A percentile compares a stretch with the other conserved stretches of the same genome.
Evolutionary conservation across 2,113 vertebrate genomes (phyloP).

Genomic region (Gallinago undulata): DNA sequence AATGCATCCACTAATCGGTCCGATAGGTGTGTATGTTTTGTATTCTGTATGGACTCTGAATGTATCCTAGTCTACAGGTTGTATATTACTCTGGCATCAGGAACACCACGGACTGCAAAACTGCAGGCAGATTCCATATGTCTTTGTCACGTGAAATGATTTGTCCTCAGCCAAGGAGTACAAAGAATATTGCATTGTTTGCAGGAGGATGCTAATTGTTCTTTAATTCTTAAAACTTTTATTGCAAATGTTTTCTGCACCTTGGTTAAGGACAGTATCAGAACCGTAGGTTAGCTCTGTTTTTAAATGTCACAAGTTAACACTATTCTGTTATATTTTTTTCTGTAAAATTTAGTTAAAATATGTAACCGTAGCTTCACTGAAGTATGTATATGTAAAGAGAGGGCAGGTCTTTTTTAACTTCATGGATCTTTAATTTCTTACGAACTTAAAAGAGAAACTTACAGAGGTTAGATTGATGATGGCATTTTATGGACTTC

Average conservation of each 20-base stretch:
- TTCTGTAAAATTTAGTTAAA: not conserved
- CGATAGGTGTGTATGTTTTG: not conserved
- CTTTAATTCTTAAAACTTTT: not conserved
- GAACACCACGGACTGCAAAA: not conserved
- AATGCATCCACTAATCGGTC: not conserved
- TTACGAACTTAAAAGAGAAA: constrained; percentile 21
- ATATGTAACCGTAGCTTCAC: not conserved
- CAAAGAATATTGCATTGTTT: not conserved
- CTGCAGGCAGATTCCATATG: not conserved
- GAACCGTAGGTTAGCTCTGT: not conserved
- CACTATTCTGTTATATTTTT: not conserved
- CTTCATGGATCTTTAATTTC: constrained; percentile 23
- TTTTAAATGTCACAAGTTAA: not conserved
- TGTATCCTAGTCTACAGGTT: not conserved
- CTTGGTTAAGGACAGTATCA: not conserved
- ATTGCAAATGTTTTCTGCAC: not conserved
- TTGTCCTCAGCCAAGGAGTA: not conserved
- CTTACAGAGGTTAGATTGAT: constrained; percentile 19
- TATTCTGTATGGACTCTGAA: not conserved
- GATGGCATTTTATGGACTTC: constrained; percentile 9
- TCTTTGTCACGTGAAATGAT: not conserved
- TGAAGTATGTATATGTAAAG: not conserved
- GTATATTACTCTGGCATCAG: not conserved
- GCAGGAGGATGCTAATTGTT: not conserved
- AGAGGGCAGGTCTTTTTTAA: not conserved